phyloP scores from a whole-genome alignment of 2,113 vertebrate species.

The Mionectes macconnelli region DNA sequence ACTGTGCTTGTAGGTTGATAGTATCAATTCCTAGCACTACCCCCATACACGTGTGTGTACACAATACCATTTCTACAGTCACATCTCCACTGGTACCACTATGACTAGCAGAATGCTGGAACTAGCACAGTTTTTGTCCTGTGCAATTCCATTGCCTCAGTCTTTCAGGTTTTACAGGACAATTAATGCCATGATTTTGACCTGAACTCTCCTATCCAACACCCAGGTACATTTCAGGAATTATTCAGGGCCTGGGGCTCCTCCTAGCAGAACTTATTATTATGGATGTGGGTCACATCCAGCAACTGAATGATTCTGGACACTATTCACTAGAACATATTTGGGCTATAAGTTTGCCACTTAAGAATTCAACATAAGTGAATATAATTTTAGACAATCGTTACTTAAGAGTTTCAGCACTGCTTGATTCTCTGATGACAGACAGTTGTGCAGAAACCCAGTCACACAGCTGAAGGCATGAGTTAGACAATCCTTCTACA shows the following conservation, averaged over 20 bases:
- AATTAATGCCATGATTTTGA: neutral
- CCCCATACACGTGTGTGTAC: accelerated
- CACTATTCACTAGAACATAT: neutral
- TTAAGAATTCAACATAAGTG: neutral
- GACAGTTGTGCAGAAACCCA: neutral
- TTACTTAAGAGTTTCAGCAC: neutral
- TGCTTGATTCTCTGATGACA: neutral
- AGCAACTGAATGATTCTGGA: neutral
- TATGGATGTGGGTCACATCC: neutral
- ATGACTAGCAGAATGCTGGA: neutral
- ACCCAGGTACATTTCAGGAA: neutral
- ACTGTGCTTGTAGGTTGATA: neutral
- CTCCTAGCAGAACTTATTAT: neutral
- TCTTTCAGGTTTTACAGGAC: neutral
- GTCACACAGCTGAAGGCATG: neutral
- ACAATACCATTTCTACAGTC: neutral
- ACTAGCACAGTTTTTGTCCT: neutral
- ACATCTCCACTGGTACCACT: neutral
- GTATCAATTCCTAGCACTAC: neutral
- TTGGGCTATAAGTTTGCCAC: neutral
- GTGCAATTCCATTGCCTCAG: neutral
- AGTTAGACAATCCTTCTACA: neutral
- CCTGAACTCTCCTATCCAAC: neutral
- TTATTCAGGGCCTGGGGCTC: neutral
- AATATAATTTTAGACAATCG: neutral